phyloP scores from a whole-genome alignment of 2,888 invertebrate genomes.

The Iselma pallidipennis region DNA sequence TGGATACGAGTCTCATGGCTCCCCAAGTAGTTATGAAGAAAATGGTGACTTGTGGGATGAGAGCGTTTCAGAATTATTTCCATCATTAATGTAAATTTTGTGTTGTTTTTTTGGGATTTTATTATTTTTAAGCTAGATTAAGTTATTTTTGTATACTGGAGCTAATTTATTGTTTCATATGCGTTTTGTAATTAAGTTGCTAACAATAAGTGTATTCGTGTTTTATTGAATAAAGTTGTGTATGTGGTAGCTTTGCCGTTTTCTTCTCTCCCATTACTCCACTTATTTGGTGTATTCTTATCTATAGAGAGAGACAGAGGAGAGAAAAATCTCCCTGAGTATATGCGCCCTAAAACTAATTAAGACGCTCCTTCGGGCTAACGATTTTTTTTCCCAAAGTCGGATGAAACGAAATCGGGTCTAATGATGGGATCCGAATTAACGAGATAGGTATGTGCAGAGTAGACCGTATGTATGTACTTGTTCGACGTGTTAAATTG shows the following conservation, averaged over 20 bases:
- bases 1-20: constrained; percentile 70
- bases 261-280: no score
- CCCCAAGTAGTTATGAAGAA: constrained; percentile 54
- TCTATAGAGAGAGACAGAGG: no score
- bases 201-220: not conserved
- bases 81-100: constrained; percentile 64
- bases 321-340: no score
- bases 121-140: constrained; percentile 19
- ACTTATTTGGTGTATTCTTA: no score
- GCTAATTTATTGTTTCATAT: constrained; percentile 18
- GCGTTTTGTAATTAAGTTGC: not conserved
- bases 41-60: constrained; percentile 71
- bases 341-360: no score
- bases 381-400: no score
- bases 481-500: not conserved
- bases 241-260: constrained; percentile 6
- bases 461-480: no score
- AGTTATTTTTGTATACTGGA: not conserved
- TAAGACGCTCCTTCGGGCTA: no score
- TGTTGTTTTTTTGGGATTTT: not conserved
- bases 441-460: no score
- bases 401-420: no score
- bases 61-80: constrained; percentile 78
- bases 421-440: no score
- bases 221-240: constrained; percentile 13